These are phyloP conservation scores for Spinus pinus DNA, from an alignment of 2,797 vertebrate genomes.

Conservation along the genomic window DNA sequence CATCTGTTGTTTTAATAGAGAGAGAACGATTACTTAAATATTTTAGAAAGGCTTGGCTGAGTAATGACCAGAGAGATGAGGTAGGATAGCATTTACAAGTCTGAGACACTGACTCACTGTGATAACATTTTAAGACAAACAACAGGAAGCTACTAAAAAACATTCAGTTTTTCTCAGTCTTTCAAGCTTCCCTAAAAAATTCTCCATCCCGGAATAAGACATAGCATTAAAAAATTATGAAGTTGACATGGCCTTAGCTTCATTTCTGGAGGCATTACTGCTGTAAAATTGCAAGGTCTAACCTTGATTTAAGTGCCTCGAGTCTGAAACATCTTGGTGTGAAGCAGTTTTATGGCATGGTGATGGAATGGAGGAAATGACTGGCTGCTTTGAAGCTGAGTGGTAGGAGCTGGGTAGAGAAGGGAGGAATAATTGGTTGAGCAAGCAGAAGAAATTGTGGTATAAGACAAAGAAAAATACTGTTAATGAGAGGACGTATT, in stretches of 20 bases:
- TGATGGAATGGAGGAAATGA: neutral
- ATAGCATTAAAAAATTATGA: neutral
- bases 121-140: neutral
- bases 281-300: neutral
- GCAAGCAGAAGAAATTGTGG: neutral
- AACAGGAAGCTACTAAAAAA: neutral
- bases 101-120: neutral
- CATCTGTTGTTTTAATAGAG: constrained; percentile 67
- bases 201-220: neutral
- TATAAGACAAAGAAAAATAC: neutral
- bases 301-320: neutral
- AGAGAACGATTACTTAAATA: constrained; percentile 32
- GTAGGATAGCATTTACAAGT: neutral
- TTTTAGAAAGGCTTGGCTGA: constrained; percentile 29
- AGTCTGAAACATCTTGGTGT: neutral
- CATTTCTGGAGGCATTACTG: neutral
- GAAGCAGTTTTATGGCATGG: neutral
- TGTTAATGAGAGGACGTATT: neutral
- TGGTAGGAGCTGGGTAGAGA: neutral
- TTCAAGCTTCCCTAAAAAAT: neutral
- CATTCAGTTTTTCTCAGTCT: neutral
- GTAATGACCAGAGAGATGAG: constrained; percentile 3
- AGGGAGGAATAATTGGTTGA: neutral
- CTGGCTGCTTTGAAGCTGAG: neutral
- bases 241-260: neutral